A percentile compares a stretch with the other conserved stretches of the same genome.
These are phyloP conservation scores for Peribatodes rhomboidaria DNA, from an alignment of 2,888 invertebrate genomes.

Conservation along the genomic window DNA sequence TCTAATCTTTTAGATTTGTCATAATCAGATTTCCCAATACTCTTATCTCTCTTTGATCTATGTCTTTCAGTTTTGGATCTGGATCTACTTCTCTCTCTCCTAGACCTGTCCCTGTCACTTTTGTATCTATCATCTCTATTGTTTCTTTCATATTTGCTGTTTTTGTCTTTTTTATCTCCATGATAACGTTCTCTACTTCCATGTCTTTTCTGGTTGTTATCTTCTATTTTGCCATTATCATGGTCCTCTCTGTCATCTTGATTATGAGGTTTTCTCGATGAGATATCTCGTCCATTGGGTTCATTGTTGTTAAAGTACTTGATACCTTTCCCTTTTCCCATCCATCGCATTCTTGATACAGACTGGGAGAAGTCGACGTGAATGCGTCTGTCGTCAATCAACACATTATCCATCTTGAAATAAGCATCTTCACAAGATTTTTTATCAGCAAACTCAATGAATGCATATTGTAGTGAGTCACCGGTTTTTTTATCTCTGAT, in stretches of 20 bases:
- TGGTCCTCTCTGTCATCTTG: constrained; percentile 41
- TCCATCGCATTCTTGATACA: constrained; percentile 97
- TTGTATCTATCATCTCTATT: constrained; percentile 55
- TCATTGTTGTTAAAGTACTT: constrained; percentile 81
- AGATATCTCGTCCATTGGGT: constrained; percentile 12
- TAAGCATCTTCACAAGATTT: constrained; percentile 98
- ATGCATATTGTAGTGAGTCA: constrained; percentile 99
- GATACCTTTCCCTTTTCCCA: constrained; percentile 94
- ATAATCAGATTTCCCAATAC: constrained; percentile 45
- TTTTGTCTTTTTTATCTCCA: constrained; percentile 46
- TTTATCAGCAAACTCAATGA: constrained; percentile 97
- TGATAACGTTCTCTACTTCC: constrained; percentile 39
- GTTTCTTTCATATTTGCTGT: constrained; percentile 51
- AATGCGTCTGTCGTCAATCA: constrained; percentile 99
- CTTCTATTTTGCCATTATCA: constrained; percentile 20
- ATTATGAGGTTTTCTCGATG: constrained; percentile 33
- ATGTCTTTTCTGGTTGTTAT: constrained; percentile 18
- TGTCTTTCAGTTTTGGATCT: constrained; percentile 30
- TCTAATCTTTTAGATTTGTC: constrained; percentile 24
- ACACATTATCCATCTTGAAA: constrained; percentile 99
- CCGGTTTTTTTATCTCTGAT: constrained; percentile 97
- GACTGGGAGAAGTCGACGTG: constrained; percentile 99
- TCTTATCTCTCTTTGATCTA: constrained; percentile 68
- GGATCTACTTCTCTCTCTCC: constrained; percentile 41
- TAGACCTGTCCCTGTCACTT: constrained; percentile 42